A percentile compares a stretch with the other conserved stretches of the same genome.
Conservation (phyloP, 2,113 vertebrate species). For the Anoura caudifer region DNA sequence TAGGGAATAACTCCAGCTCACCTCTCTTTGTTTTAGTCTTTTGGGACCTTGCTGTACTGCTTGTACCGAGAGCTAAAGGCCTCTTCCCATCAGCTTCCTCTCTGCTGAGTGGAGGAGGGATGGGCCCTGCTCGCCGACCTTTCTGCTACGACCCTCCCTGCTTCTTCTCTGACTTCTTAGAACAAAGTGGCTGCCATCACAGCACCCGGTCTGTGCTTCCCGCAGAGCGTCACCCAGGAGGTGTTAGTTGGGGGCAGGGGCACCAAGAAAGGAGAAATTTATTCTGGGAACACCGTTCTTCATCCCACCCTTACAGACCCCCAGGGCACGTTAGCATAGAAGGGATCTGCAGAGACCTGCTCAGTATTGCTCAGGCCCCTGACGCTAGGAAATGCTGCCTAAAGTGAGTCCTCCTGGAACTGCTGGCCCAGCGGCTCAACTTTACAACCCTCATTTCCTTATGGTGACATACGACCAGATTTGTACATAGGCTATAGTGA, state of each 20-base stretch:
- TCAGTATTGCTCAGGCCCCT: background rate
- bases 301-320: background rate
- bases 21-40: background rate
- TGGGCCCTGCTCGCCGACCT: background rate
- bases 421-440: background rate
- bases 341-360: background rate
- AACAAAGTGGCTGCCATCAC: background rate
- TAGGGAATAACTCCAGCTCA: accelerated
- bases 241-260: background rate
- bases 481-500: background rate
- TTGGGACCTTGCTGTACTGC: background rate
- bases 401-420: background rate
- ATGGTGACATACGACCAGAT: background rate
- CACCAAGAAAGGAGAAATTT: background rate
- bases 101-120: background rate
- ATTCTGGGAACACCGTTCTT: background rate
- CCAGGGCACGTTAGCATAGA: accelerated
- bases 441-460: background rate
- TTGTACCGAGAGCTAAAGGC: background rate
- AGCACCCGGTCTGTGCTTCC: background rate
- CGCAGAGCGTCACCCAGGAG: too few species aligned
- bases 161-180: background rate
- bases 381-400: background rate
- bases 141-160: background rate
- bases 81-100: background rate